phyloP scores from a whole-genome alignment of 2,797 vertebrate genomes.

The Poeciliopsis turneri region DNA sequence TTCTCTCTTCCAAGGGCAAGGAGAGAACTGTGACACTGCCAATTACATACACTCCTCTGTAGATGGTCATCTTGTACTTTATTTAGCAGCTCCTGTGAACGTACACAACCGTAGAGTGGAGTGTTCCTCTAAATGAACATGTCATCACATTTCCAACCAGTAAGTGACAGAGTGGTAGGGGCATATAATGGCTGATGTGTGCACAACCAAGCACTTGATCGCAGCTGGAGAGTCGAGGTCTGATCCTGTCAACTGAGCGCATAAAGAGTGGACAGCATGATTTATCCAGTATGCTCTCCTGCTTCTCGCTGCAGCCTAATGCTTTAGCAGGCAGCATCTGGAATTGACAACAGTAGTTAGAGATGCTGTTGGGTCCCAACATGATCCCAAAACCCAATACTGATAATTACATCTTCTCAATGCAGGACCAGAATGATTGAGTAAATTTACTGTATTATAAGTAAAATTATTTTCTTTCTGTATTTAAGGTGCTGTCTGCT shows the following conservation, averaged over 20 bases:
- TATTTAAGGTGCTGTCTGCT: not conserved
- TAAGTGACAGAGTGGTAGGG: constrained; percentile 40
- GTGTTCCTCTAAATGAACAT: constrained; percentile 50
- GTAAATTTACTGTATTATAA: too few species aligned
- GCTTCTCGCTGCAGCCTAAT: constrained; percentile 42
- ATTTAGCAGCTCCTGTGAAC: constrained; percentile 52
- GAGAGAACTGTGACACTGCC: constrained; percentile 73
- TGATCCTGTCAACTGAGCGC: constrained; percentile 67
- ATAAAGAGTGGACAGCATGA: constrained; percentile 63
- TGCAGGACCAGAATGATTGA: not conserved
- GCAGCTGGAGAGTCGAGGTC: constrained; percentile 63
- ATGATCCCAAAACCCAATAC: not conserved
- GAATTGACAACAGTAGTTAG: constrained; percentile 44
- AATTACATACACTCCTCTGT: constrained; percentile 67
- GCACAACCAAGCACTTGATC: constrained; percentile 54
- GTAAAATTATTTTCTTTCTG: not conserved
- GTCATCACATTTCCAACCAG: constrained; percentile 37
- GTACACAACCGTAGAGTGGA: constrained; percentile 36
- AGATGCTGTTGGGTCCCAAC: not conserved
- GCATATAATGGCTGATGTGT: constrained; percentile 50
- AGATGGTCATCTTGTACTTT: constrained; percentile 61
- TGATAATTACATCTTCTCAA: not conserved
- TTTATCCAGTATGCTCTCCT: constrained; percentile 65
- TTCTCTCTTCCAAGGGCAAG: constrained; percentile 70
- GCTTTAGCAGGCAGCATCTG: constrained; percentile 48